Percentiles rank a stretch among this genome's conserved stretches.
These are phyloP conservation scores for Atethmia centrago DNA, from an alignment of 2,888 invertebrate genomes.

Conservation along the genomic window DNA sequence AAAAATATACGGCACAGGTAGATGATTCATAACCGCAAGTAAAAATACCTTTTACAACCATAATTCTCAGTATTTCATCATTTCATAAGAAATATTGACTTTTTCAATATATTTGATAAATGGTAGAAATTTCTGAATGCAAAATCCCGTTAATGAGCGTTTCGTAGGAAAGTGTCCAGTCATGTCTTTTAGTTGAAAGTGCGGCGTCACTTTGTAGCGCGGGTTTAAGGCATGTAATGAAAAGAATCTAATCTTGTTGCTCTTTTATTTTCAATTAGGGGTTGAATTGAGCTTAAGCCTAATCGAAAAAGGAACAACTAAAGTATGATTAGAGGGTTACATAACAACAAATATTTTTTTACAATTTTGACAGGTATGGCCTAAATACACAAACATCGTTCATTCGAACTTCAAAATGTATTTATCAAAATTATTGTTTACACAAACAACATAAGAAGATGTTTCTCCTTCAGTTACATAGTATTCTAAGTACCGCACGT, in stretches of 20 bases:
- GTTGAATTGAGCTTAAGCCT: conserved; percentile 10
- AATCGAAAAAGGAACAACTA: conserved; percentile 12
- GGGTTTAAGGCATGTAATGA: not conserved
- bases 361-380: too few species aligned
- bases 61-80: conserved; percentile 11
- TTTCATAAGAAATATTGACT: conserved; percentile 41
- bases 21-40: conserved; percentile 13
- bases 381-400: too few species aligned
- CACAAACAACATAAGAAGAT: not conserved
- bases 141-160: conserved; percentile 55
- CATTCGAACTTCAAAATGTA: too few species aligned
- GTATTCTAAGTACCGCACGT: conserved; percentile 9
- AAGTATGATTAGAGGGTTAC: not conserved
- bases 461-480: not conserved
- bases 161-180: conserved; percentile 53
- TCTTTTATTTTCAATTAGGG: conserved; percentile 32
- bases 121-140: conserved; percentile 49
- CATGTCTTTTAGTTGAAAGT: conserved; percentile 43
- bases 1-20: not conserved
- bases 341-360: too few species aligned
- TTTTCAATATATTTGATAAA: conserved; percentile 45
- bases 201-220: conserved; percentile 40
- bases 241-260: conserved; percentile 31
- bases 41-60: not conserved
- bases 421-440: not conserved